A percentile compares a stretch with the other conserved stretches of the same genome.
These are phyloP conservation scores for Mantis religiosa DNA, from an alignment of 2,888 invertebrate species.

Conservation along the genomic window DNA sequence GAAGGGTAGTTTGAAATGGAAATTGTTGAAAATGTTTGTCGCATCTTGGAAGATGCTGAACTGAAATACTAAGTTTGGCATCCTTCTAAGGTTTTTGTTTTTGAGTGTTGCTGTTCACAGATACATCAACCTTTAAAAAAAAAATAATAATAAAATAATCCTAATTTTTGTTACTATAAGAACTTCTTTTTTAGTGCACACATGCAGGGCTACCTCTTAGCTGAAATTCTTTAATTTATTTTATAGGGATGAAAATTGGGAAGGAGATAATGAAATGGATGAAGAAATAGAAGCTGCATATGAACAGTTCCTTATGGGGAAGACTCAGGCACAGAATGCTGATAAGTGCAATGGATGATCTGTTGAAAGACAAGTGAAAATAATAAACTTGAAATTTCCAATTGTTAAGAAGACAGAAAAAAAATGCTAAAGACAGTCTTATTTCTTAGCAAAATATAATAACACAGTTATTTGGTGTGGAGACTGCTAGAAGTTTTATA, in stretches of 20 bases:
- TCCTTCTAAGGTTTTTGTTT: no score
- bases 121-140: no score
- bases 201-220: no score
- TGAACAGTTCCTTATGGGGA: constrained; percentile 49
- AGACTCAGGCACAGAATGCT: constrained; percentile 26
- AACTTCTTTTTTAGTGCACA: no score
- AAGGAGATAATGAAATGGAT: constrained; percentile 58
- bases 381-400: not conserved
- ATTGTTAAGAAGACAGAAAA: not conserved
- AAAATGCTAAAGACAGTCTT: not conserved
- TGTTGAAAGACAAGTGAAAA: not conserved
- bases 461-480: not conserved
- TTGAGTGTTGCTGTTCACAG: no score
- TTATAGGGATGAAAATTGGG: constrained; percentile 39
- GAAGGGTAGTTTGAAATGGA: no score
- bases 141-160: no score
- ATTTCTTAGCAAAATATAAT: not conserved
- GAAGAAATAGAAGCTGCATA: constrained; percentile 58
- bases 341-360: not conserved
- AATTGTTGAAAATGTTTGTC: no score
- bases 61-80: no score
- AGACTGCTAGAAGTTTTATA: not conserved
- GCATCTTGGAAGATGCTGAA: no score
- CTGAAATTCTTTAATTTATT: not conserved
- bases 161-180: no score